phyloP scores from a whole-genome alignment of 2,888 invertebrate genomes.

The Acanthosepion lycidas region DNA sequence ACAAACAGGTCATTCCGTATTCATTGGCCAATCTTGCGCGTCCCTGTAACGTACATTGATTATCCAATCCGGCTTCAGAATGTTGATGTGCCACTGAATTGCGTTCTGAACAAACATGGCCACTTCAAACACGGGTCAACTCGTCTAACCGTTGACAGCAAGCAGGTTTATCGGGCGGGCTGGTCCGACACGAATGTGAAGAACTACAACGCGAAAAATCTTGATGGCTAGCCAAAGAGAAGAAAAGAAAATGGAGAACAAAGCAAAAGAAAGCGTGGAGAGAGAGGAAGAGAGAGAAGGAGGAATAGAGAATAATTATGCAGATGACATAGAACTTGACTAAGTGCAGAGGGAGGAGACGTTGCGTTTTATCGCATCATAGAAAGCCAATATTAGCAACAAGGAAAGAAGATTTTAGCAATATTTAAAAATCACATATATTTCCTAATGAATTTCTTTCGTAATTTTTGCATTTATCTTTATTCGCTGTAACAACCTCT shows the following conservation, averaged over 20 bases:
- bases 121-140: slow-evolving; percentile 8
- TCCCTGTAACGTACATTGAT: neutral
- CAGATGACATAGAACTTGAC: neutral
- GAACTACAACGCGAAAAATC: slow-evolving; percentile 12
- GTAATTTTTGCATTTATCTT: too few species aligned
- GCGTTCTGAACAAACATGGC: neutral
- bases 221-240: neutral
- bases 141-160: neutral
- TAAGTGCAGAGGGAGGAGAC: neutral
- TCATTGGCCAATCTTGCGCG: slow-evolving; percentile 33
- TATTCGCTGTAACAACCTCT: too few species aligned
- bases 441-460: too few species aligned
- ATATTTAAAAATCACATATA: too few species aligned
- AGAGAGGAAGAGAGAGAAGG: too few species aligned
- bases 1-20: neutral
- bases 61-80: neutral
- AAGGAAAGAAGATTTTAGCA: neutral
- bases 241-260: neutral
- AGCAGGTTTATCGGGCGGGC: neutral
- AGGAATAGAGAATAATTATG: too few species aligned
- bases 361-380: neutral
- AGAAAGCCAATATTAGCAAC: neutral
- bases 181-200: neutral
- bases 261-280: too few species aligned
- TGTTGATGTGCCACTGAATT: neutral